Evolutionary conservation across 1,140 invertebrate genomes (phyloP), one percentile per base, ranked within the genome.

Genomic region (Cyphomyrmex costatus): DNA sequence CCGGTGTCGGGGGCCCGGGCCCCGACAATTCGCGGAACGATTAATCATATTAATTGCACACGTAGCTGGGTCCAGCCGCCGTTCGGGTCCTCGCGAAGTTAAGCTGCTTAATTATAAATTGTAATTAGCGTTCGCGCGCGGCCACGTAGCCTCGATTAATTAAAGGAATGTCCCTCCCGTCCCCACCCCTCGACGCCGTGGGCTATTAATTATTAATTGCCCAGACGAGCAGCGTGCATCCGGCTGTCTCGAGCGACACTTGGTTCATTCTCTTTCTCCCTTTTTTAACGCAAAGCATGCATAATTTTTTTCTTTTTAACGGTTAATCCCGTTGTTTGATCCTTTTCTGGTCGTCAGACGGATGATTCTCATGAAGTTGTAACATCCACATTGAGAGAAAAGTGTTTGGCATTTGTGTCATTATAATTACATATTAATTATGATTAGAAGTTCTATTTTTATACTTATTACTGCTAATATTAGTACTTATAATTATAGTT

Each of bases 81-180:
- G 76, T 86, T 86, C 88, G 87, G 66, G 78, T 82, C 87, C 82
- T 84, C 83, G 79, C 89, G 89, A 92, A 91, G 92, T 93, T 91
- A 87, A 93, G 90, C 91, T 93, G 90, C 88, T 95, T 95, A 94
- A 95, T 95, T 95, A 94, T 94, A 94, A 95, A 94, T 94, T 94
- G 94, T 95, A 95, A 95, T 95, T 94, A 95, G 92, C 91, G 91
- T 90, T 87, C 86, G 91, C 82, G 91, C 82, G 86, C 85, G 88
- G 92, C 90, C 90, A 88, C 89, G 91, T 88, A 91, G 92, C 89
- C 74, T 92, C 93, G 93, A 94, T 95, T 94, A 94, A 95, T 95
- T 94, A 95, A 94, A 91, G 86, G 89, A 86, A 87, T 70, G 49
- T 61, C 91, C 91, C 88, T 70, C 86, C 90, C 87, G 89, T 90